Base-by-base conservation (phyloP, 2,113 vertebrate species). In the Phoxinus phoxinus region DNA sequence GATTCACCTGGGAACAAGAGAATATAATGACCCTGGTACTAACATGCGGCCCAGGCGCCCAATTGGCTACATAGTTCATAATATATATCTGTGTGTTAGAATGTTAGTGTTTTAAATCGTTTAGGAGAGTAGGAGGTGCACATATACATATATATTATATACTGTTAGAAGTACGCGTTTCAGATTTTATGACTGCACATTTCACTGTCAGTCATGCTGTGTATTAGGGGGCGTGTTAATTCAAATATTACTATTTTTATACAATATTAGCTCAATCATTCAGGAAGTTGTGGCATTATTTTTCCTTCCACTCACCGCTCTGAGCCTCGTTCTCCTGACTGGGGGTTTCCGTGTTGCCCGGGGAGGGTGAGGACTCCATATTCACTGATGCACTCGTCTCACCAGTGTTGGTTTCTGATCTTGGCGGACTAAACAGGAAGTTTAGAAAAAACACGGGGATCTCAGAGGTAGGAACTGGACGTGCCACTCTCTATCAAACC, bases 381-480 rank as follows among this genome's bases (percentile, higher is more conserved):
- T 3, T 59, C 32, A 56, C 88, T 3, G 88, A 87, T 30, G 80
- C 84, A 8, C 87, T 89, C 15, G 89, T 63, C 77, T 92, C 91
- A 58, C 65, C 87, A 1, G 88, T 3, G 56, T 84, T 84, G 53
- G 81, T 63, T 44, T 92, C 92, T 12, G 93, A 27, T 76, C 90
- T 92, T 30, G 94, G 93, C 75, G 95, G 94, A 79, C 95, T 96
- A 88, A 21, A 73, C 71, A 87, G 58, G 13, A 83, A 72, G 65
- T 67, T 6, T 27, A 10, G 3, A 35, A 35, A n/a, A 23, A 27
- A 69, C 7, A 73, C 13, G 41, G 77, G 69, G 30, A 58, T 41
- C 59, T 73, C 63, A 2, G 80, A 83, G 35, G 73, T 30, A 63
- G 6, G 21, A 46, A 65, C n/a, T 21, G 27, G 27, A 30, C 17